A percentile compares a stretch with the other conserved stretches of the same genome.
phyloP scores from a whole-genome alignment of 1,140 invertebrate species.

The Drosophila novamexicana region DNA sequence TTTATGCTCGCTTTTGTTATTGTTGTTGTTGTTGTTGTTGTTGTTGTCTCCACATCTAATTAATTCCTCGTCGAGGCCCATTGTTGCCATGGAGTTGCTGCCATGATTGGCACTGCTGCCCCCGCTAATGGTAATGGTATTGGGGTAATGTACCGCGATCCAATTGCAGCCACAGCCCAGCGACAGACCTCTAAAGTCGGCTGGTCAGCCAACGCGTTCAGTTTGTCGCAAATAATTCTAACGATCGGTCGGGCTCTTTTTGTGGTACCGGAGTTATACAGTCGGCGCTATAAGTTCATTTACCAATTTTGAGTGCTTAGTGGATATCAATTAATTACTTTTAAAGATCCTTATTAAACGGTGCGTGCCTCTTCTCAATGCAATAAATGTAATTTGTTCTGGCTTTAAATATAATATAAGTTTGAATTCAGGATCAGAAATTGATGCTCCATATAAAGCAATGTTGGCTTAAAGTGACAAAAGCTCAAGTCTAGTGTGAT shows the following conservation, averaged over 20 bases:
- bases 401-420: no score
- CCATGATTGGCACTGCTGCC: constrained; percentile 53
- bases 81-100: constrained; percentile 67
- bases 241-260: constrained; percentile 76
- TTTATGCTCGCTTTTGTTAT: constrained; percentile 48
- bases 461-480: no score
- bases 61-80: constrained; percentile 69
- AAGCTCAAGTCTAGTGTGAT: no score
- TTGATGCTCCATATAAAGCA: no score
- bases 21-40: constrained; percentile 57
- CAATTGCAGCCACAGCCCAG: constrained; percentile 55
- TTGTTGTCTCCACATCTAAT: constrained; percentile 82
- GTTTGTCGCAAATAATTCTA: constrained; percentile 82
- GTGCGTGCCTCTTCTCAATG: not conserved
- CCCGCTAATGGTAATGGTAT: constrained; percentile 66
- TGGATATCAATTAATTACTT: constrained; percentile 20
- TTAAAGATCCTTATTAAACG: constrained; percentile 41
- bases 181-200: constrained; percentile 32
- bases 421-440: no score
- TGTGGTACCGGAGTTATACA: constrained; percentile 30
- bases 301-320: constrained; percentile 37
- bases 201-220: constrained; percentile 55
- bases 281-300: constrained; percentile 10
- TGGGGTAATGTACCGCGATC: constrained; percentile 61
- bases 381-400: no score